These are phyloP conservation scores for Halictus ligatus DNA, from an alignment of 2,888 invertebrate genomes.

Conservation along the genomic window DNA sequence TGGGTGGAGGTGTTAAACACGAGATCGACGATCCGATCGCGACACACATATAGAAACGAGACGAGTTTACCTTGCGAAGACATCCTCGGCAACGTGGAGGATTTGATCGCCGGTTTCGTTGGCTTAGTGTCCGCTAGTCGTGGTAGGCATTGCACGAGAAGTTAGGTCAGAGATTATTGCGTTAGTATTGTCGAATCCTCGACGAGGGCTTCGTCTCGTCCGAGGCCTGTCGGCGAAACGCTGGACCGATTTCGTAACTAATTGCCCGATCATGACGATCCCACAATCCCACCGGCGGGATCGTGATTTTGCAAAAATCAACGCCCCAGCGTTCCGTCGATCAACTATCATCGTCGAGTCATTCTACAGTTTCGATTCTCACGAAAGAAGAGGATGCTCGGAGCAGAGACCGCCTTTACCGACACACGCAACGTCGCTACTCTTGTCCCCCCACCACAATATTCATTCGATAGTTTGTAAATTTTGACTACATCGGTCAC, in stretches of 20 bases:
- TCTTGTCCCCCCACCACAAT: neutral
- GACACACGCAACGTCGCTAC: neutral
- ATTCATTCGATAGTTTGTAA: neutral
- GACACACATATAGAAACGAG: conserved; percentile 49
- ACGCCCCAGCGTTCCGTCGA: conserved; percentile 15
- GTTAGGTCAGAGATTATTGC: conserved; percentile 73
- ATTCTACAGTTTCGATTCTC: neutral
- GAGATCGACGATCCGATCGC: conserved; percentile 17
- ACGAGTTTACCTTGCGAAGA: conserved; percentile 94
- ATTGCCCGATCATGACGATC: neutral
- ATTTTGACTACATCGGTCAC: too few relatives aligned
- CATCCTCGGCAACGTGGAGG: conserved; percentile 96
- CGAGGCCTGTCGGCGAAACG: conserved; percentile 10
- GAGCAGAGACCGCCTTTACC: neutral
- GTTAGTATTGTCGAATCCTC: conserved; percentile 61
- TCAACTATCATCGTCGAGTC: neutral
- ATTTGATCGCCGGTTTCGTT: conserved; percentile 98
- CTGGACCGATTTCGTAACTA: conserved; percentile 23
- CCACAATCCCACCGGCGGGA: neutral
- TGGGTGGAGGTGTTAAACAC: neutral
- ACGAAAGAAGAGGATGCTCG: conserved; percentile 40
- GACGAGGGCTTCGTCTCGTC: conserved; percentile 16
- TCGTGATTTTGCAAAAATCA: neutral
- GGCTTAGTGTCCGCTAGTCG: conserved; percentile 95
- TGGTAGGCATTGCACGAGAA: conserved; percentile 79